Evolutionary conservation across 2,888 invertebrate genomes (phyloP).

Genomic region (Diaphora mendica): DNA sequence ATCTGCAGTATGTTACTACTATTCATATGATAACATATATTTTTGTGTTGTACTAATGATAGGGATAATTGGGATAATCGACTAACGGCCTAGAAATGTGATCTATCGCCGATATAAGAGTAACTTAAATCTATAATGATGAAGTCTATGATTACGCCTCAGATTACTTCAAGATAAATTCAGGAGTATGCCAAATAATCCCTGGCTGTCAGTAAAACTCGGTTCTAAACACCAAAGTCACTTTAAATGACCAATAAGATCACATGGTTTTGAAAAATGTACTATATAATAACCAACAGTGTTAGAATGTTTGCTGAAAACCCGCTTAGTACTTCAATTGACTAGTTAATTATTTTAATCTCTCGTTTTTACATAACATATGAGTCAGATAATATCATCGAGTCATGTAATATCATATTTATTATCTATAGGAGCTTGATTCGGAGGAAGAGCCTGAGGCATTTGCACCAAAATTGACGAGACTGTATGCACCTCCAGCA

Average conservation of each 20-base stretch:
- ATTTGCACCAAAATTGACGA: not conserved
- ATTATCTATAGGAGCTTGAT: slow-evolving; percentile 11
- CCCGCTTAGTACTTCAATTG: not conserved
- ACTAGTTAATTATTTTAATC: not conserved
- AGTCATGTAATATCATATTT: not conserved
- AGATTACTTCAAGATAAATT: not conserved
- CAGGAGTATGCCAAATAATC: not conserved
- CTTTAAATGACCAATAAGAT: not conserved
- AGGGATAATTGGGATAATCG: not conserved
- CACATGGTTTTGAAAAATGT: not conserved
- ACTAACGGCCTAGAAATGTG: not conserved
- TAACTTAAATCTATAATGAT: not conserved
- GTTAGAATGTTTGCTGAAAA: not conserved
- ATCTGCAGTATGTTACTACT: not conserved
- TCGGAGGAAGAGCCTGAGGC: slow-evolving; percentile 3
- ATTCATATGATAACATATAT: not conserved
- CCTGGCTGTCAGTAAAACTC: no score
- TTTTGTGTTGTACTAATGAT: not conserved
- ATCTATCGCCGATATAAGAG: not conserved
- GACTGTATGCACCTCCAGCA: not conserved
- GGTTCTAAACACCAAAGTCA: not conserved
- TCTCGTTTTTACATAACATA: not conserved
- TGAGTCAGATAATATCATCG: no score
- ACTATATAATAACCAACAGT: not conserved
- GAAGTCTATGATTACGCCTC: not conserved